Base-by-base conservation (phyloP, 1,140 invertebrate species). In the Berghia stephanieae region DNA sequence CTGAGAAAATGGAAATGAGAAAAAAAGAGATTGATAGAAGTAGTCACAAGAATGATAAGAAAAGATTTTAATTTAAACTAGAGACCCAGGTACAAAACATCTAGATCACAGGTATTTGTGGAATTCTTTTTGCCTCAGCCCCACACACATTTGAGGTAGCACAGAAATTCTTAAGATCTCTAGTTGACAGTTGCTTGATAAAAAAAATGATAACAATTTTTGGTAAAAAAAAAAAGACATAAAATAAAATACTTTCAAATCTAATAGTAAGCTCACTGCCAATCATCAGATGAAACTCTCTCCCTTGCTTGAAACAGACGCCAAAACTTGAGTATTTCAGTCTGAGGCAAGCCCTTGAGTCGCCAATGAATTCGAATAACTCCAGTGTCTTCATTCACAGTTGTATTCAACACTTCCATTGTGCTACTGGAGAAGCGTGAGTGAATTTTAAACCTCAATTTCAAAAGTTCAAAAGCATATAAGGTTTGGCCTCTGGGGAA, bases 281-380 rank as follows among this genome's bases (percentile, higher is more conserved):
- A 76, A 31, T 76, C 74, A 1, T 76, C 60, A n/a, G 67, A 67
- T 16, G 21, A n/a, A 0, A 68, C 52, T 49, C 42, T 13, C 10
- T 44, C 27, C n/a, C 38, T 55, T 40, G 1, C 31, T 27, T 60
- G 72, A 24, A 75, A 60, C 34, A 75, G 13, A 21, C 57, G n/a
- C 74, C 74, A 76, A 42, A 76, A 76, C 31, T 76, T 76, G 0
- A 76, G 52, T 16, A 31, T 38, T 44, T 76, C 60, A 18, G 52
- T 67, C 8, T 67, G 74, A 24, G 74, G 42, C 6, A 76, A 31
- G 21, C 74, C 74, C 42, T 76, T 76, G n/a, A 76, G 63, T 3
- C 74, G 38, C 74, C 74, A 76, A 31, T 76, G 74, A 3, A 76
- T 76, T 1, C 74, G 27, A 27, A 76, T 68, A 21, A 76, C 74